Evolutionary conservation across 2,888 invertebrate genomes (phyloP), one percentile per base, ranked within the genome.

Genomic region (Lypha dubia): DNA sequence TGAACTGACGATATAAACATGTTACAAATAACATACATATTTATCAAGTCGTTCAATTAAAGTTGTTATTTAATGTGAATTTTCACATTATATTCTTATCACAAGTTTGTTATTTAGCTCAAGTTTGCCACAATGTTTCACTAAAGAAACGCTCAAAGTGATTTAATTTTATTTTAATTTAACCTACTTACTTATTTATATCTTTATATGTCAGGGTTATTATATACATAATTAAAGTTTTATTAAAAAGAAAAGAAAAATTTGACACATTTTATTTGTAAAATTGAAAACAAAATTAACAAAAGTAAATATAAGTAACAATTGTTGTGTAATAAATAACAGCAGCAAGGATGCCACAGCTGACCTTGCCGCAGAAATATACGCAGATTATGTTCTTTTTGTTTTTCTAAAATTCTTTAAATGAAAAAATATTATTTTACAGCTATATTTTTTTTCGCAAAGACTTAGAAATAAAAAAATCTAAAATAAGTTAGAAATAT

Each of bases 171-270:
- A 1, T 56, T 56, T 13, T n/a, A 3, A 3, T 56, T 15, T 28
- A 20, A 20, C 20, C 22, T 22, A 46, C 1, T 44, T 62, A 46
- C 8, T 44, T 41, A 41, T 15, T 38, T 9, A 17, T 49, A 35
- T 68, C 22, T 51, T 51, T 32, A 35, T 51, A 38, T 68, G 67
- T 51, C 67, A 68, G 38, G 51, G 67, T 68, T 51, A 49, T 28
- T 65, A 17, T 32, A 49, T 65, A 17, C 20, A 49, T 20, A 28
- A 17, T 44, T 24, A 49, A 51, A 38, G 1, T 65, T 35, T 35
- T 35, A 51, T 67, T 35, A 67, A 15, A 49, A 6, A 38, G 9
- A 49, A 6, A 38, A n/a, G 44, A 20, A 63, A 44, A 24, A 24
- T n/a, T 24, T 65, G 0, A 65, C 17, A 7, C 22, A 11, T 20